A percentile compares a stretch with the other conserved stretches of the same genome.
Evolutionary conservation across 2,888 invertebrate genomes (phyloP).

Genomic region (Cenopis cana): DNA sequence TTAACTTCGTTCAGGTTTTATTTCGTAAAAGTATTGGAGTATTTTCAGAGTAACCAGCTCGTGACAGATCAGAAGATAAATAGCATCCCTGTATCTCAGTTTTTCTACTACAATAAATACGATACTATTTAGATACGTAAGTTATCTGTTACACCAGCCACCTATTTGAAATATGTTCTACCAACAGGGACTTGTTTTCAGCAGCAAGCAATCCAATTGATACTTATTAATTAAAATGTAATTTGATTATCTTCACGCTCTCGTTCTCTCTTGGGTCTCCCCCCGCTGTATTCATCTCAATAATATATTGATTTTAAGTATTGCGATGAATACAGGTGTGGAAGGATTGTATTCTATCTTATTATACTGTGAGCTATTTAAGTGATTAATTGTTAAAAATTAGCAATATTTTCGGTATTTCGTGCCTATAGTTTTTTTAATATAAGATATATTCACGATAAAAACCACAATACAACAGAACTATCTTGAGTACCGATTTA

Average conservation of each 20-base stretch:
- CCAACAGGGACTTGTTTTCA: background rate
- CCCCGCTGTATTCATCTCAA: background rate
- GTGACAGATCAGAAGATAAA: constrained; percentile 42
- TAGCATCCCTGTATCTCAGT: constrained; percentile 34
- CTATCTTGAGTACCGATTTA: background rate
- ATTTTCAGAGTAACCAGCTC: constrained; percentile 36
- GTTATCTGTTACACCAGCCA: constrained; percentile 20
- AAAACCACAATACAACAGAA: background rate
- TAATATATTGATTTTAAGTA: too few relatives aligned
- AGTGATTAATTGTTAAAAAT: too few relatives aligned
- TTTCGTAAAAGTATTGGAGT: constrained; percentile 23
- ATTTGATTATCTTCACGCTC: background rate
- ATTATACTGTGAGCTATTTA: too few relatives aligned
- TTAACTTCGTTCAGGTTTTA: constrained; percentile 35
- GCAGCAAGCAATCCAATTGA: background rate
- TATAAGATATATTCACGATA: too few relatives aligned
- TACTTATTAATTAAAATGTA: background rate
- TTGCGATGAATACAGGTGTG: too few relatives aligned
- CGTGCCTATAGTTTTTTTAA: too few relatives aligned
- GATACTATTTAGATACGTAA: constrained; percentile 22
- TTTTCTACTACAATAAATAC: constrained; percentile 39
- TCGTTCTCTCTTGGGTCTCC: background rate
- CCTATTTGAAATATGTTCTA: constrained; percentile 13
- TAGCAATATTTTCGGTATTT: too few relatives aligned
- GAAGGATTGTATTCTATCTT: too few relatives aligned